Percentiles rank a stretch among this genome's conserved stretches.
phyloP scores from a whole-genome alignment of 2,797 vertebrate species.

The Alcedo quadribrachys region DNA sequence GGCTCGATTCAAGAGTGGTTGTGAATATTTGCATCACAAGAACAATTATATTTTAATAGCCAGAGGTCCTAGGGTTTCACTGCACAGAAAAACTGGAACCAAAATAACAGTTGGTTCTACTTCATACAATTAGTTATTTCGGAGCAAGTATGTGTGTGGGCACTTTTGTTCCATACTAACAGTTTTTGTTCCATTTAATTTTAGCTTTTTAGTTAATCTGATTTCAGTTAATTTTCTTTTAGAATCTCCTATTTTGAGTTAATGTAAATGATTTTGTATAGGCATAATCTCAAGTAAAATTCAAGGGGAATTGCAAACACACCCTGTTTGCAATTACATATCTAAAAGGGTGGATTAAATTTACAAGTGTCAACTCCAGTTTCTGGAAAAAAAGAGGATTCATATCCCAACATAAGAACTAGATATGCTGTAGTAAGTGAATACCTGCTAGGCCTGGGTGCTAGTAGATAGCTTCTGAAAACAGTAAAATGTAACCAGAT shows the following conservation, averaged over 20 bases:
- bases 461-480: neutral
- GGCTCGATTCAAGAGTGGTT: neutral
- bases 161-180: conserved; percentile 28
- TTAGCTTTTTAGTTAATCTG: conserved; percentile 6
- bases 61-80: neutral
- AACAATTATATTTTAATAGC: conserved; percentile 4
- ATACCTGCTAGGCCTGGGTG: neutral
- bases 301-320: neutral
- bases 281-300: neutral
- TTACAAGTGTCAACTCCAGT: neutral
- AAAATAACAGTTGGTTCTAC: conserved; percentile 28
- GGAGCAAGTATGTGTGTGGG: neutral
- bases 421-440: neutral
- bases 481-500: neutral
- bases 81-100: neutral
- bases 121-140: conserved; percentile 7
- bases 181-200: conserved; percentile 20
- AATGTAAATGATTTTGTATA: neutral
- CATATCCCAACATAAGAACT: neutral
- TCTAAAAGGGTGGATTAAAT: neutral
- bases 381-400: neutral
- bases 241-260: neutral
- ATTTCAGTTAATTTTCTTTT: neutral
- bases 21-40: neutral
- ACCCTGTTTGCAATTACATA: neutral